Evolutionary conservation across 2,797 vertebrate genomes (phyloP), one percentile per base, ranked within the genome.

Genomic region (Novumbra hubbsi): DNA sequence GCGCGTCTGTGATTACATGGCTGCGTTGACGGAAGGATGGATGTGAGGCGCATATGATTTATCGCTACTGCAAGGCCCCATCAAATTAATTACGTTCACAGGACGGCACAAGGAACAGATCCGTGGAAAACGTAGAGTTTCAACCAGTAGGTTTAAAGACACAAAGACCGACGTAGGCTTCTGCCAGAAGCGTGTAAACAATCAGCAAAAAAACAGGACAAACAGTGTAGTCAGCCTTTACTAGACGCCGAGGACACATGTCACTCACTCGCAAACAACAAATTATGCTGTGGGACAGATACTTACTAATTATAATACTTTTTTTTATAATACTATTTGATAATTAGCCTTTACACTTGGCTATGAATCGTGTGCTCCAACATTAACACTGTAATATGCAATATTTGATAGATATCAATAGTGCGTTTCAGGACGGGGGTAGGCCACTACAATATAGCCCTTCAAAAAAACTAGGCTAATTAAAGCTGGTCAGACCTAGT

Each of bases 111-210:
- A 52, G 14, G 71, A 60, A 63, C 14, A 28, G 28, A 16, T 28
- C 24, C 45, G 73, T 60, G 82, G 83, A 8, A 60, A 32, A 65
- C 28, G 70, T 69, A 70, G 74, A 69, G 78, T 30, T 78, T 55
- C 24, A 71, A 49, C 70, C 49, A 68, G 63, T 70, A 38, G 55
- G 52, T 17, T n/a, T 62, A 70, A 34, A 75, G 74, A 79, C 84
- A 73, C 64, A 2, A 16, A 4, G 19, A 24, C 17, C 19, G 50
- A 24, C 16, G 21, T 16, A 24, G 50, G n/a, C 49, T n/a, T n/a
- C n/a, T 4, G 15, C 8, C 66, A 41, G 66, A 24, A 75, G 82
- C 68, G 78, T 82, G 85, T 83, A 86, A 88, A 89, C 86, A 88
- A 80, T 71, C 77, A 32, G 6, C 78, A 30, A 6, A 69, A 69